Evolutionary conservation across 1,140 invertebrate genomes (phyloP), one percentile per base, ranked within the genome.

Genomic region (Eurosta solidaginis): DNA sequence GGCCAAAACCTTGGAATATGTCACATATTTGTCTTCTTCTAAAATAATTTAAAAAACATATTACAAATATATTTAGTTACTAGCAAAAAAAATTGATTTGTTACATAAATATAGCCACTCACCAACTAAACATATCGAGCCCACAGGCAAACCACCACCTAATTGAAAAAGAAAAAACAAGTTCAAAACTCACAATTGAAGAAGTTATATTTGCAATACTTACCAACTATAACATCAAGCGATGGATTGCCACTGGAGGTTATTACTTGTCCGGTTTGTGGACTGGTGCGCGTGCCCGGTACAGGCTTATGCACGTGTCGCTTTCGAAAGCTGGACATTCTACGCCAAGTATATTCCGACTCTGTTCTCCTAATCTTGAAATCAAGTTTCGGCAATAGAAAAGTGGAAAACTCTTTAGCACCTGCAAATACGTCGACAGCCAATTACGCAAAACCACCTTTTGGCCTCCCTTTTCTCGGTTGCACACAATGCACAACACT

Each of bases 1-100:
- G 17, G 92, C 87, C 79, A 96, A 87, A 36, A 94, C 88, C 88
- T 93, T 92, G 33, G 93, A 92, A 86, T 96, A 94, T 50, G 89
- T 92, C 42, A 92, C 92, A 86, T 93, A 92, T 2, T 89, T 89
- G 89, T 96, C 95, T 90, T 96, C 94, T 88, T 96, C 95, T 94
- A 87, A 77, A 91, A n/a, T 40, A 17, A 29, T 68, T n/a, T 20
- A 40, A 68, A 68, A 90, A 77, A 75, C 9, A 36, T 63, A 3
- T 29, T 6, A 22, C 17, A 22, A 17, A 14, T 27, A 22, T 20
- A 10, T 27, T n/a, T n/a, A n/a, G 25, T 6, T 59, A 6, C 6
- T 25, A 14, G 17, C 25, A 45, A 7, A 7, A 45, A 45, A 45
- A 45, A 45, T 45, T 45, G 17, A 27, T 47, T 74, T 17, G 22